A percentile compares a stretch with the other conserved stretches of the same genome.
Evolutionary conservation across 2,888 invertebrate species (phyloP).

Genomic region (Polia nebulosa): DNA sequence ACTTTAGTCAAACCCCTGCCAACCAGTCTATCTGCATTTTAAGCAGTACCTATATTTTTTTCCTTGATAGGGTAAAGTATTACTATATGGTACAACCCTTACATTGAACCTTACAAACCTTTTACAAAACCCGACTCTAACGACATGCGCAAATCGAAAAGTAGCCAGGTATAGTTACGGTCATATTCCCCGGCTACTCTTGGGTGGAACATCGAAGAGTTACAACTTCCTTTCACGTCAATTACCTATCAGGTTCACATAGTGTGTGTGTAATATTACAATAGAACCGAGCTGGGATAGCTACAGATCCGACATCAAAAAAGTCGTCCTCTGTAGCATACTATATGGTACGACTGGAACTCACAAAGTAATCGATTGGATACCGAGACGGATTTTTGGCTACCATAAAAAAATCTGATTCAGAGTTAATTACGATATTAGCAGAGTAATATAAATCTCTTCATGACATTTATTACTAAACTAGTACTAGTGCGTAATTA

Average conservation of each 20-base stretch:
- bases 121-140: neutral
- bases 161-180: neutral
- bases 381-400: neutral
- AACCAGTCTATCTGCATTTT: neutral
- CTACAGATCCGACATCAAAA: neutral
- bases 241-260: conserved; percentile 16
- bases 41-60: too few species aligned
- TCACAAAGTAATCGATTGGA: neutral
- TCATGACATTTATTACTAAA: neutral
- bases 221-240: conserved; percentile 8
- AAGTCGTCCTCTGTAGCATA: neutral
- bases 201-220: neutral
- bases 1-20: too few species aligned
- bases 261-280: conserved; percentile 13
- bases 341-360: neutral
- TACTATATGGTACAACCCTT: neutral
- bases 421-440: neutral
- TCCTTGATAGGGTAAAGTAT: too few species aligned
- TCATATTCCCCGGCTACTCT: neutral
- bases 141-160: conserved; percentile 9
- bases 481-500: neutral
- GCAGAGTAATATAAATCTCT: neutral
- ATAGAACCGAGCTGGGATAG: neutral
- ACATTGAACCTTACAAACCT: neutral
- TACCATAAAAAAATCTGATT: neutral